Conservation (phyloP, 1,140 invertebrate genomes). For the Glossosoma conforme region DNA sequence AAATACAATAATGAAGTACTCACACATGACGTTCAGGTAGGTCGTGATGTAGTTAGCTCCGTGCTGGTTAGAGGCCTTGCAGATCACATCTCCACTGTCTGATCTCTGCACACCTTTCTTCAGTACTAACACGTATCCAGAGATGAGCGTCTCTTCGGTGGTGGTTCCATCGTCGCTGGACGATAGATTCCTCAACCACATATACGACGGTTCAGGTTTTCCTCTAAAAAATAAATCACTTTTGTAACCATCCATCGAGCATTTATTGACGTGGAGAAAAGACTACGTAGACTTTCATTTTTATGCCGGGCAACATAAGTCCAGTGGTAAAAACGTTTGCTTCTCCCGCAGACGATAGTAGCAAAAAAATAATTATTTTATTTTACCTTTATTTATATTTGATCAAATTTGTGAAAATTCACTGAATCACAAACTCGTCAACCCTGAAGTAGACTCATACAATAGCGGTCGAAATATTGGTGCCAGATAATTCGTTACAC, state of each 20-base stretch:
- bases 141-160: conserved; percentile 42
- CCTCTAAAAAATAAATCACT: conserved; percentile 16
- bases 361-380: too few species aligned
- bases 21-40: conserved; percentile 75
- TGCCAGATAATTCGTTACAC: too few species aligned
- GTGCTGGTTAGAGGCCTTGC: conserved; percentile 72
- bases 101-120: conserved; percentile 54
- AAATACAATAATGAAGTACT: too few species aligned
- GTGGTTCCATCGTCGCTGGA: background rate
- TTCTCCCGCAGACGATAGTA: too few species aligned
- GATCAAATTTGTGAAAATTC: too few species aligned
- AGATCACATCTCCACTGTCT: conserved; percentile 67
- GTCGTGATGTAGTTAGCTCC: conserved; percentile 60
- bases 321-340: too few species aligned
- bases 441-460: too few species aligned
- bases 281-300: too few species aligned
- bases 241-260: background rate
- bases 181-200: conserved; percentile 16
- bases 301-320: too few species aligned
- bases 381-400: too few species aligned
- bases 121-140: conserved; percentile 52
- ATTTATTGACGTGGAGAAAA: background rate
- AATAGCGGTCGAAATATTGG: too few species aligned
- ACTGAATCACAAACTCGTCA: background rate
- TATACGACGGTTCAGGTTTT: conserved; percentile 23